Base-by-base conservation (phyloP, 2,113 vertebrate genomes). In the Gasterosteus aculeatus region DNA sequence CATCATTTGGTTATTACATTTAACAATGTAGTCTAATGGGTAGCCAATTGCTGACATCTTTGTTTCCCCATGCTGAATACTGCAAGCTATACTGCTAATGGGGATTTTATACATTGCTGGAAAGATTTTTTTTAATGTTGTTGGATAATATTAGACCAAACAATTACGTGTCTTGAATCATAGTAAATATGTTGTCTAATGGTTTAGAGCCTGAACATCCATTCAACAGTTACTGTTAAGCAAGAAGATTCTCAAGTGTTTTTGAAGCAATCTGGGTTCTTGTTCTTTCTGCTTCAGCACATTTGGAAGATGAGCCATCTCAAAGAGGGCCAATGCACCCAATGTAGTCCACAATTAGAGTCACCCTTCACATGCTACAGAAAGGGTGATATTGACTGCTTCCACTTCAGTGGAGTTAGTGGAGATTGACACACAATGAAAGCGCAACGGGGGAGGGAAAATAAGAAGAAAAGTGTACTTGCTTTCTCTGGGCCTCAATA, bases 351-450 rank as follows among this genome's bases (percentile, higher is more conserved):
- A 81, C 62, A 72, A 89, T 91, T 88, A 77, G 80, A 90, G 80
- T 80, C 84, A 90, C 81, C 80, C 81, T 90, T 85, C 86, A 87
- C 83, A 84, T 88, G 82, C 75, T 81, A 82, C 80, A 85, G 84
- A 93, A 70, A 73, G 84, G 85, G 73, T 72, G 70, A 83, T 93
- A 93, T 93, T 91, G 90, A 91, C 90, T 87, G 85, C 85, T 94
- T 94, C 87, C 87, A 89, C 90, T 87, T 90, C 86, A 89, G 53
- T 88, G 88, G 86, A 93, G 84, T 86, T 73, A 18, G 77, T 72
- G 22, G 59, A 89, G 84, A 92, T 93, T 91, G 92, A 82, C 91
- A 92, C 75, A 90, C 88, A 92, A 92, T 93, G 89, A 90, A 87
- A 90, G 81, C 70, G 19, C 72, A 85, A 73, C 56, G 26, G 75